Conservation (phyloP, 1,140 invertebrate species). For the Schlechtendalia chinensis region DNA sequence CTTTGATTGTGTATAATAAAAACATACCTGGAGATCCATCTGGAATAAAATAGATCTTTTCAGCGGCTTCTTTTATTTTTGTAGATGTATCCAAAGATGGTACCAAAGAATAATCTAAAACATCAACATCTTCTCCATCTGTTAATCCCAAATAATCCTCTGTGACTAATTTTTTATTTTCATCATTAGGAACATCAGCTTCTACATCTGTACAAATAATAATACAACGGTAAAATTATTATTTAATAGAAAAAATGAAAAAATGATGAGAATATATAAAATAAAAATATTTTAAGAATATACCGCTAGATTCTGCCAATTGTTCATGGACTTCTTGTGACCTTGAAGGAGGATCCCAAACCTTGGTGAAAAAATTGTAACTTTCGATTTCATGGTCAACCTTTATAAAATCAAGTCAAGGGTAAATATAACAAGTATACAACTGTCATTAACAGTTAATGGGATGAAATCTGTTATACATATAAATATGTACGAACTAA, state of each 20-base stretch:
- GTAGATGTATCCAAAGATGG: conserved; percentile 45
- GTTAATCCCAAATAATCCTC: conserved; percentile 52
- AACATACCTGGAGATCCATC: conserved; percentile 51
- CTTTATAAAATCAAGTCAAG: conserved; percentile 48
- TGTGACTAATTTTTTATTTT: conserved; percentile 50
- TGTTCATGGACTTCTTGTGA: conserved; percentile 38
- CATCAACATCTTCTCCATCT: conserved; percentile 50
- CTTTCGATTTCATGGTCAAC: conserved; percentile 51
- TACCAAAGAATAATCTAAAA: conserved; percentile 42
- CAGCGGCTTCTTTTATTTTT: conserved; percentile 50
- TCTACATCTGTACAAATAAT: conserved; percentile 43
- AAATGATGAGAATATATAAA: neutral
- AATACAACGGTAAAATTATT: too few relatives aligned
- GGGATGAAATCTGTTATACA: neutral
- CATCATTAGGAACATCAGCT: conserved; percentile 40
- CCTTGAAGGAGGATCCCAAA: conserved; percentile 50
- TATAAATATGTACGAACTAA: neutral
- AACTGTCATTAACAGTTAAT: too few relatives aligned
- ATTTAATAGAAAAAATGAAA: neutral
- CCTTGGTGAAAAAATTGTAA: conserved; percentile 54
- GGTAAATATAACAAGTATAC: neutral
- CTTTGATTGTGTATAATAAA: too few relatives aligned
- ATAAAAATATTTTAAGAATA: neutral
- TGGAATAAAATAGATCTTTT: conserved; percentile 54
- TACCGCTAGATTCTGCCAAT: conserved; percentile 5